Evolutionary conservation across 1,140 invertebrate genomes (phyloP).

Genomic region (Pygmarrhopalites habei): DNA sequence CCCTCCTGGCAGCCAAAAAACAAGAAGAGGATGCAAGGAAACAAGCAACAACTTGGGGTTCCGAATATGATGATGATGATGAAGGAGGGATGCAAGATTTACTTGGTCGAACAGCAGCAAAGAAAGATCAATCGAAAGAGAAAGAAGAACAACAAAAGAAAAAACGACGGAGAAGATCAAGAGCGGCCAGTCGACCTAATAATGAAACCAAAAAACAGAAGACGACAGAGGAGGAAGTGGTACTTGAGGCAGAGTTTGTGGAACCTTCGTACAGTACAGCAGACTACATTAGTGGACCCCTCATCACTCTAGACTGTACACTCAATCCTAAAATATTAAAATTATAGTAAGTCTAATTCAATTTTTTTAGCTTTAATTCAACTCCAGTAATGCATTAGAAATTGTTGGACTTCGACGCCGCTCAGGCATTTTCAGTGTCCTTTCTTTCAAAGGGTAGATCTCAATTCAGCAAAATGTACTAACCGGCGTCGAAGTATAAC

Average conservation of each 20-base stretch:
- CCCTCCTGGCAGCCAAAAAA: neutral
- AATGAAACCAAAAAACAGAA: neutral
- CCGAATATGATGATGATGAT: neutral
- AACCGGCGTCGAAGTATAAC: neutral
- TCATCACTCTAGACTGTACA: neutral
- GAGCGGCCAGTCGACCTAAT: neutral
- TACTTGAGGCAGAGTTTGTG: neutral
- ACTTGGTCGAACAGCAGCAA: conserved; percentile 1
- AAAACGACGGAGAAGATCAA: neutral
- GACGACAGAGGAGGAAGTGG: neutral
- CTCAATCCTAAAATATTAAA: conserved; percentile 17
- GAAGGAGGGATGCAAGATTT: conserved; percentile 12
- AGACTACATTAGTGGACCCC: conserved; percentile 11
- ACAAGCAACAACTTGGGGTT: neutral
- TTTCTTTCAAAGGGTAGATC: neutral
- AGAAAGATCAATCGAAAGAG: neutral
- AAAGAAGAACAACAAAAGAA: neutral
- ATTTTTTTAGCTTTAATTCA: neutral
- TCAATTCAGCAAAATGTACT: neutral
- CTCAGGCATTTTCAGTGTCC: neutral
- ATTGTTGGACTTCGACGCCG: neutral
- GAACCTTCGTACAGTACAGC: neutral
- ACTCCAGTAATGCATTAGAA: neutral
- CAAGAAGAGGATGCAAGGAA: neutral
- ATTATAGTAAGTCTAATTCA: conserved; percentile 25